A percentile compares a stretch with the other conserved stretches of the same genome.
Evolutionary conservation across 2,797 vertebrate species (phyloP).

Genomic region (Yasuhikotakia modesta): DNA sequence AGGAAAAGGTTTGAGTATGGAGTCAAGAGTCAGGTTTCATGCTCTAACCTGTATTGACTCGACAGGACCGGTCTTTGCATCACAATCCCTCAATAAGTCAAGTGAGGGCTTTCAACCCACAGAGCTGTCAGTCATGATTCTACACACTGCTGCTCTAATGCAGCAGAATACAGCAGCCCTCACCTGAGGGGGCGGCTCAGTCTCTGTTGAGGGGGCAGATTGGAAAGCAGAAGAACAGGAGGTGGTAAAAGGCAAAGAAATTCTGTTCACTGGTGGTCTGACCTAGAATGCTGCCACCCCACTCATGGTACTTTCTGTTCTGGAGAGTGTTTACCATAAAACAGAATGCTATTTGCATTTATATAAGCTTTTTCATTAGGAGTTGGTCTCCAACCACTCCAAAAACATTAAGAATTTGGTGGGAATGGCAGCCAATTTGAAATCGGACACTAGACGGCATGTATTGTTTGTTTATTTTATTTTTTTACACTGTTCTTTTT

Average conservation of each 20-base stretch:
- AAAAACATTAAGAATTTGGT: slow-evolving; percentile 74
- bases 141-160: slow-evolving; percentile 35
- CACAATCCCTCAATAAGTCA: slow-evolving; percentile 34
- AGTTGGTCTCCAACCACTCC: slow-evolving; percentile 67
- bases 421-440: slow-evolving; percentile 73
- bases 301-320: slow-evolving; percentile 77
- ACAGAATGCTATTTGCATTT: slow-evolving; percentile 83
- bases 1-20: neutral
- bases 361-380: slow-evolving; percentile 85
- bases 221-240: neutral
- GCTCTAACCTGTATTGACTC: slow-evolving; percentile 30
- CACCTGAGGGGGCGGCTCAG: slow-evolving; percentile 11
- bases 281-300: slow-evolving; percentile 68
- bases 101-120: slow-evolving; percentile 3
- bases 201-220: neutral
- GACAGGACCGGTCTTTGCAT: slow-evolving; percentile 26
- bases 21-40: slow-evolving; percentile 8
- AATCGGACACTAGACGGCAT: slow-evolving; percentile 60
- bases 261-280: slow-evolving; percentile 72
- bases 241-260: slow-evolving; percentile 56
- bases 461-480: slow-evolving; percentile 54
- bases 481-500: slow-evolving; percentile 24
- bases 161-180: neutral
- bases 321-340: slow-evolving; percentile 75
- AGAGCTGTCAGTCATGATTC: slow-evolving; percentile 38